Evolutionary conservation across 2,797 vertebrate genomes (phyloP), one percentile per base, ranked within the genome.

Genomic region (Numenius phaeopus): DNA sequence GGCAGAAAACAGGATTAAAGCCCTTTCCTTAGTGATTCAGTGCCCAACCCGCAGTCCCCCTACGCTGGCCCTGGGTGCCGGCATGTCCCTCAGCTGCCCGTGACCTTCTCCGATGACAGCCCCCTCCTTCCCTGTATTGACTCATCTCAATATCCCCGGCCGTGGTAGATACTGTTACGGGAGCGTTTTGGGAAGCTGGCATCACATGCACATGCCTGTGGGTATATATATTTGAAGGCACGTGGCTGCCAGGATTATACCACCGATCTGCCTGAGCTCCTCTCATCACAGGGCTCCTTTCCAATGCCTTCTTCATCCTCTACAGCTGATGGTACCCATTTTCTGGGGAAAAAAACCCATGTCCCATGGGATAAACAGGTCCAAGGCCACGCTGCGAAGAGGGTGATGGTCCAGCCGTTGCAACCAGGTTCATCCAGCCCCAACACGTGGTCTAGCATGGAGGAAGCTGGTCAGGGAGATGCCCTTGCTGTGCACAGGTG

Each of bases 101-200:
- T 87, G 93, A 96, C 96, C 95, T 96, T 97, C 93, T 95, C 90
- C 4, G 1, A 11, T 93, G 85, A 71, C 92, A 88, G 54, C 32
- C 29, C 58, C 66, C 87, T 88, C 65, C 77, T 75, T 39, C 49
- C 18, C 42, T 3, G 0, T 15, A 0, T 5, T 57, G 72, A 42
- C 66, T 82, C 70, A 22, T 73, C 24, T 30, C 24, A 87, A 39
- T 79, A 27, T 19, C 70, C 49, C 23, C 65, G 0, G 27, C 19
- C 8, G 0, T 5, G 15, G 47, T 10, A 9, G 90, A 94, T 96
- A 30, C 54, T 32, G 77, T 96, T 95, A 89, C 66, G 0, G 94
- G 92, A 62, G 62, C 18, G 0, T 95, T 95, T 92, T 30, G 92
- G 90, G 96, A 82, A 58, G 89, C 70, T 83, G 88, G 40, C 73